Evolutionary conservation across 64 coral and sea anemone genomes (phyloP).

Genomic region (Stichodactyla helianthus): DNA sequence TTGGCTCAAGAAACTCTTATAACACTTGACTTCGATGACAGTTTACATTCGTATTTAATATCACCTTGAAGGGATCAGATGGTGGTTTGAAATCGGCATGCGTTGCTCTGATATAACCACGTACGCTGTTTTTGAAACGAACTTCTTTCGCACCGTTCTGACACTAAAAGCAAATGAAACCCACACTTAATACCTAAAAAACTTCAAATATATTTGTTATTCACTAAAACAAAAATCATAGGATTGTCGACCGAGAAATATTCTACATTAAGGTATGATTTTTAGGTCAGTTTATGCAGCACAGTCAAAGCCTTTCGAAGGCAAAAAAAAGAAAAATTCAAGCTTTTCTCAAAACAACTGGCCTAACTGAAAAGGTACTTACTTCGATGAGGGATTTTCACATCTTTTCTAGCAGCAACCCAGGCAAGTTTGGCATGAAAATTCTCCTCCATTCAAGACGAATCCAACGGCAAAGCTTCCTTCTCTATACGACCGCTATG

Average conservation of each 20-base stretch:
- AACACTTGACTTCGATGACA: background rate
- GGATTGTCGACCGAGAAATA: slow-evolving; percentile 30
- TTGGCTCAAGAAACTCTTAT: background rate
- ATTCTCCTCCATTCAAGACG: slow-evolving; percentile 28
- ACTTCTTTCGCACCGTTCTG: slow-evolving; percentile 23
- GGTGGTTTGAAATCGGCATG: slow-evolving; percentile 20
- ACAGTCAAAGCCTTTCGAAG: slow-evolving; percentile 33
- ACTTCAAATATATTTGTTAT: slow-evolving; percentile 15
- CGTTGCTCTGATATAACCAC: slow-evolving; percentile 12
- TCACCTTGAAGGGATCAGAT: slow-evolving; percentile 35
- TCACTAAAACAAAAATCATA: slow-evolving; percentile 28
- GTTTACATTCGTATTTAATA: slow-evolving; percentile 42
- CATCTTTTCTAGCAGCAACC: slow-evolving; percentile 20
- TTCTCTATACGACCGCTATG: slow-evolving; percentile 32
- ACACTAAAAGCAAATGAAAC: slow-evolving; percentile 27
- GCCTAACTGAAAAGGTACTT: slow-evolving; percentile 25
- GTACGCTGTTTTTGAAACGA: background rate
- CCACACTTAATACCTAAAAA: slow-evolving; percentile 19
- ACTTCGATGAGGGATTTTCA: slow-evolving; percentile 20
- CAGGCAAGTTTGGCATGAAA: slow-evolving; percentile 12
- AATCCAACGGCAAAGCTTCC: slow-evolving; percentile 13
- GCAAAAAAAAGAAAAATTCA: slow-evolving; percentile 18
- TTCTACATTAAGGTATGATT: slow-evolving; percentile 15
- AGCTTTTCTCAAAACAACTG: slow-evolving; percentile 19
- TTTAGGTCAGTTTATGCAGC: slow-evolving; percentile 13